A percentile compares a stretch with the other conserved stretches of the same genome.
Conservation (phyloP, 2,113 vertebrate species). For the Pelusios castaneus region DNA sequence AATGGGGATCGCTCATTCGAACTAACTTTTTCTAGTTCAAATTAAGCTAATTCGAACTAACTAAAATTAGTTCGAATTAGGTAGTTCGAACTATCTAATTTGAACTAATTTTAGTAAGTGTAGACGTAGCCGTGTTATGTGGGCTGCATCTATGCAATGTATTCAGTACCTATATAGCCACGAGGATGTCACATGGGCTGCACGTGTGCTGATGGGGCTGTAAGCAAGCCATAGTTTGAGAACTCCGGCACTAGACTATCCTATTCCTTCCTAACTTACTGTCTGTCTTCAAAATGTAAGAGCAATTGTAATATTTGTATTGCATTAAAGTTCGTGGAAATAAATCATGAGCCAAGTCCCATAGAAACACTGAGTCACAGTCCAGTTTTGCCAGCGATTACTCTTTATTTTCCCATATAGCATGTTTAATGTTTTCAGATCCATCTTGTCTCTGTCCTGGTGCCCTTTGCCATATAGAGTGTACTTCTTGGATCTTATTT, state of each 20-base stretch:
- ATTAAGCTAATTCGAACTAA: no score
- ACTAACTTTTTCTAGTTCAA: no score
- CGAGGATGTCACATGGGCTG: no score
- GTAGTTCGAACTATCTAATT: no score
- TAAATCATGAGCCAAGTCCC: not conserved
- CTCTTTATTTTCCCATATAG: not conserved
- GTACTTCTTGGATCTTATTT: slow-evolving; percentile 72
- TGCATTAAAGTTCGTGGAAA: not conserved
- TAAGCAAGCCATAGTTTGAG: no score
- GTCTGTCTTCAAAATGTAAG: not conserved
- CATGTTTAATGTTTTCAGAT: slow-evolving; percentile 1
- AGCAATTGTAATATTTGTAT: not conserved
- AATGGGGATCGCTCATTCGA: no score
- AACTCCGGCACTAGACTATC: not conserved
- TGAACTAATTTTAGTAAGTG: no score
- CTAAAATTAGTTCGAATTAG: no score
- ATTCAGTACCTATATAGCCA: no score
- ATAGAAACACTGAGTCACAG: not conserved
- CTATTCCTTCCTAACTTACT: not conserved
- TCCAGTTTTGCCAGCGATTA: not conserved
- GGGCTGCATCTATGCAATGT: no score
- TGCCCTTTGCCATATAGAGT: slow-evolving; percentile 64
- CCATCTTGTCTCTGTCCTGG: slow-evolving; percentile 16
- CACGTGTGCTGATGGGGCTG: no score
- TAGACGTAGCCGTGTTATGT: no score